Base-by-base conservation (phyloP, 2,888 invertebrate species). In the Ornithoptera alexandrae region DNA sequence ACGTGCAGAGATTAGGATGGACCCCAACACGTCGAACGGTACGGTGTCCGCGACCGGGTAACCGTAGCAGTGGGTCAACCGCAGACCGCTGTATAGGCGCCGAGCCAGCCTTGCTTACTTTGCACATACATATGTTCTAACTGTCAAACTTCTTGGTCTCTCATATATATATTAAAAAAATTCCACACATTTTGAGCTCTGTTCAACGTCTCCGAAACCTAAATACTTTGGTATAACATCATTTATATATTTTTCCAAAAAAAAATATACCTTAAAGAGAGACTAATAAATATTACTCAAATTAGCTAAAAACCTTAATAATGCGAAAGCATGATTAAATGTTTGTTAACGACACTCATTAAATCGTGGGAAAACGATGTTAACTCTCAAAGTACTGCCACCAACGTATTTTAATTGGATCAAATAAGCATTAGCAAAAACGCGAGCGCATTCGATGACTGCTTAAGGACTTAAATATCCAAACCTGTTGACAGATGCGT, bases 41-140 rank as follows among this genome's bases (percentile, higher is more conserved):
- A 78, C 75, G 73, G 73, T 75, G 20, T 7, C 30, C 68, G 60
- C 74, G 77, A 81, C 77, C 79, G 77, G 81, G 81, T 83, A 80
- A 84, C 75, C 79, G 78, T 80, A 81, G 74, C 79, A 84, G 80
- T 88, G 80, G 88, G 85, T 83, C 85, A 80, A 79, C 82, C 81
- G 77, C 83, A 80, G 75, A 77, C 83, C 80, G 79, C 77, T 81
- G 76, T 76, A 78, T 74, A 10, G 71, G 69, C 71, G 73, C 73
- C 71, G 72, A 71, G 74, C 73, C 72, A 71, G 67, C 56, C 68
- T 70, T 67, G 68, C 67, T 70, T 64, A 17, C 62, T 68, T 30
- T 30, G 2, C 30, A 69, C 62, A 39, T 42, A 46, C 53, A 20
- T 22, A 42, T 50, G 46, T 12, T 62, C 56, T 67, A 42, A 66